Base-by-base conservation (phyloP, 2,888 invertebrate genomes). In the Colletes collaris region DNA sequence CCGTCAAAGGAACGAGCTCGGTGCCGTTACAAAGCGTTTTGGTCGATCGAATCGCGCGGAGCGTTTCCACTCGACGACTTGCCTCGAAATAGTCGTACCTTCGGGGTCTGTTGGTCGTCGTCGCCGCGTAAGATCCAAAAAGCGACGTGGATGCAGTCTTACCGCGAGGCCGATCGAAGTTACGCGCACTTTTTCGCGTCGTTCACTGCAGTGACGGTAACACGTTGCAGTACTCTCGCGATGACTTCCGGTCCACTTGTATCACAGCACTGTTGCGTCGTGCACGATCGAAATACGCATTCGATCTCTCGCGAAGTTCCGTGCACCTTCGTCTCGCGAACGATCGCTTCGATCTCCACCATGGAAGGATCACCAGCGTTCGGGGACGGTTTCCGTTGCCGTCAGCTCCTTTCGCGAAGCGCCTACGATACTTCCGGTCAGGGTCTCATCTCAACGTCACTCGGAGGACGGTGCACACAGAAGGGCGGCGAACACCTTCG, bases 141-240 rank as follows among this genome's bases (percentile, higher is more conserved):
- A 60, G 27, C 52, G 52, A 27, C 13, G 59, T 27, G 16, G 58
- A 13, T n/a, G 71, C 59, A 55, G 59, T 59, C 50, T 19, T 37
- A 3, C 49, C 49, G 52, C 60, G 52, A 52, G 53, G 19, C 59
- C 56, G 66, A 72, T 64, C 73, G 65, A 72, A 62, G 71, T 79
- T 71, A 67, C 76, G 87, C 83, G 79, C 87, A 86, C 86, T 85
- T 86, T 85, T 83, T 79, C 79, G 83, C 81, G 83, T 76, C 81
- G 83, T 79, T 84, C 84, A 63, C 77, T 79, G 86, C 87, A 86
- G 76, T 81, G 76, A 64, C 76, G 79, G 55, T 74, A 76, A 75
- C 71, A 71, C 80, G 74, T 70, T 79, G 79, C 82, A 64, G 80
- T 71, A 68, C 58, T 53, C 50, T 67, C 55, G 35, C 59, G 66